Evolutionary conservation across 2,113 vertebrate genomes (phyloP).

Genomic region (Platysternon megacephalum): DNA sequence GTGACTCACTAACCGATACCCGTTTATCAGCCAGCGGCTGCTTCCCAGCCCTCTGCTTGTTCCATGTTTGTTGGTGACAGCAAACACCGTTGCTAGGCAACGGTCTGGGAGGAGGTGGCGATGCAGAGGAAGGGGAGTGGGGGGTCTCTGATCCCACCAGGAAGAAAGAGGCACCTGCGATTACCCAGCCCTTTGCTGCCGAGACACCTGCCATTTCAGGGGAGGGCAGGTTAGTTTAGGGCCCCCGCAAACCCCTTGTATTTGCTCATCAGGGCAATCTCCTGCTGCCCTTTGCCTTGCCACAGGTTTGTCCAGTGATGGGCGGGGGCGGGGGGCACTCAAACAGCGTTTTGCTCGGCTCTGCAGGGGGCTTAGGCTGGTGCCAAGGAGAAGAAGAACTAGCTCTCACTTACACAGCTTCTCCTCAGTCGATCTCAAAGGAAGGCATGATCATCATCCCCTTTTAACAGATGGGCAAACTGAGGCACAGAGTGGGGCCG

Average conservation of each 20-base stretch:
- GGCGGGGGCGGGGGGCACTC: not conserved
- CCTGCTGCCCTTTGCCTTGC: not conserved
- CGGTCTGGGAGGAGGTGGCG: not conserved
- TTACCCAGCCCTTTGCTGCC: not conserved
- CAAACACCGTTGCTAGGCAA: not conserved
- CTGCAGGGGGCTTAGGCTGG: not conserved
- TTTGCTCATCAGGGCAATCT: too few relatives aligned
- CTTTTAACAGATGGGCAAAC: not conserved
- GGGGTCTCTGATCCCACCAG: not conserved
- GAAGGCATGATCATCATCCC: not conserved
- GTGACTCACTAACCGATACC: not conserved
- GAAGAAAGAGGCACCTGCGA: not conserved
- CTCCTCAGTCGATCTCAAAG: not conserved
- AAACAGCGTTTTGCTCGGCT: not conserved
- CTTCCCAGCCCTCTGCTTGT: not conserved
- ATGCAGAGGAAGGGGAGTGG: not conserved
- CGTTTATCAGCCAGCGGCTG: not conserved
- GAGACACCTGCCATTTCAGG: not conserved
- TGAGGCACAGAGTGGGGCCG: not conserved
- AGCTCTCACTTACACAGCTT: not conserved
- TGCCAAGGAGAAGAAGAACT: not conserved
- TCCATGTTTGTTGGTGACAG: not conserved
- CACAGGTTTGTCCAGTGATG: not conserved
- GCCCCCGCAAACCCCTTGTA: not conserved
- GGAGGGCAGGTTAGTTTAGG: not conserved